These are phyloP conservation scores for Carassius carassius DNA, from an alignment of 2,113 vertebrate species.

Conservation along the genomic window DNA sequence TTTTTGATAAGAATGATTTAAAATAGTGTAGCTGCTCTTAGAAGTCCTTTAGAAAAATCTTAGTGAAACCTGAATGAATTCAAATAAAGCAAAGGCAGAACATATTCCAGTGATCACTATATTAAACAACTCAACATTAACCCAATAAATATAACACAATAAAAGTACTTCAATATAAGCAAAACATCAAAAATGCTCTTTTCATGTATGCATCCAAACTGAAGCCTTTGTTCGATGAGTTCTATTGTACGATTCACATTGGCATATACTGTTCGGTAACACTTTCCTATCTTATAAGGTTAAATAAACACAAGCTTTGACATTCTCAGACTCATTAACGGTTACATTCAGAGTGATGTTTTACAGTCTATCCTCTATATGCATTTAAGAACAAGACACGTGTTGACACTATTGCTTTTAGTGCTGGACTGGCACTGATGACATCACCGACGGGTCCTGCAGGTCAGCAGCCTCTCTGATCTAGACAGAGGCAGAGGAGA, in stretches of 20 bases:
- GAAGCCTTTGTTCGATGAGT: conserved; percentile 12
- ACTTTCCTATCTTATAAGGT: conserved; percentile 39
- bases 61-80: background rate
- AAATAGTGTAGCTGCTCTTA: conserved; percentile 23
- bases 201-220: conserved; percentile 20
- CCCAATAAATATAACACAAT: conserved; percentile 12
- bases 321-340: conserved; percentile 41
- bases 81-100: conserved; percentile 6
- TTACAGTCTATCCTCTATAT: conserved; percentile 33
- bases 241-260: conserved; percentile 14
- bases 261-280: conserved; percentile 33
- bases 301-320: conserved; percentile 46
- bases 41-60: background rate
- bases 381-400: conserved; percentile 38
- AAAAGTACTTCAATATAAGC: conserved; percentile 21
- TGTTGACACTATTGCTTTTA: conserved; percentile 49
- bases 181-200: conserved; percentile 10
- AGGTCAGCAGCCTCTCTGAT: conserved; percentile 25
- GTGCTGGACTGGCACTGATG: conserved; percentile 39
- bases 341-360: conserved; percentile 53
- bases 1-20: background rate
- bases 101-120: conserved; percentile 41
- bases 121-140: conserved; percentile 29
- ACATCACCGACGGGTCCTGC: conserved; percentile 20
- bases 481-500: conserved; percentile 40